Base-by-base conservation (phyloP, 2,888 invertebrate genomes). In the Mythimna ferrago region DNA sequence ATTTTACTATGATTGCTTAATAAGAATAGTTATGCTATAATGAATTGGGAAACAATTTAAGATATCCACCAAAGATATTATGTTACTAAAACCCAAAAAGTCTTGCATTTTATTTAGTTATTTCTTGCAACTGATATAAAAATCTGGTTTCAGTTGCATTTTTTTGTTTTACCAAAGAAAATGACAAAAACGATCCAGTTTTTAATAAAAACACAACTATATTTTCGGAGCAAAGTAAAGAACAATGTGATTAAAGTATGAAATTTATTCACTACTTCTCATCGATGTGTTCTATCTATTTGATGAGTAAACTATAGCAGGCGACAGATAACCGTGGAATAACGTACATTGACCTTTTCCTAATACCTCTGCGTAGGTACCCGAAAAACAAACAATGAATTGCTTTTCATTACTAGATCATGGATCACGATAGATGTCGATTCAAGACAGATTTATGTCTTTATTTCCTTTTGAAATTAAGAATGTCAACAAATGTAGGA, bases 61-160 rank as follows among this genome's bases (percentile, higher is more conserved):
- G 26, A 54, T 62, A 61, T 62, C 61, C 41, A 81, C 85, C 84
- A 83, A 83, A 83, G 84, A 83, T 62, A 26, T 66, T 57, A 64
- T 10, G n/a, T 61, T 67, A 71, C 21, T 44, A 35, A 14, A 60
- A 26, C 19, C 63, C 21, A 64, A 74, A 68, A 66, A 63, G 3
- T 57, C 21, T 21, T 71, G 58, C 76, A 65, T 70, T 72, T 65
- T 21, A 26, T 38, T 53, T 35, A 16, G 51, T 10, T 63, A 19
- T 62, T 6, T 63, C 10, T 65, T 41, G 56, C 44, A 57, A 60
- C n/a, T 65, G 41, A 32, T 41, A 48, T 21, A 32, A 57, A 38
- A 21, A 19, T 11, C 6, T 53, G 32, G 2, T 35, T 58, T 57
- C 21, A 10, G 14, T 56, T 68, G 51, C 14, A 14, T 38, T 11